phyloP scores from a whole-genome alignment of 2,888 invertebrate species.

The Pelosia muscerda region DNA sequence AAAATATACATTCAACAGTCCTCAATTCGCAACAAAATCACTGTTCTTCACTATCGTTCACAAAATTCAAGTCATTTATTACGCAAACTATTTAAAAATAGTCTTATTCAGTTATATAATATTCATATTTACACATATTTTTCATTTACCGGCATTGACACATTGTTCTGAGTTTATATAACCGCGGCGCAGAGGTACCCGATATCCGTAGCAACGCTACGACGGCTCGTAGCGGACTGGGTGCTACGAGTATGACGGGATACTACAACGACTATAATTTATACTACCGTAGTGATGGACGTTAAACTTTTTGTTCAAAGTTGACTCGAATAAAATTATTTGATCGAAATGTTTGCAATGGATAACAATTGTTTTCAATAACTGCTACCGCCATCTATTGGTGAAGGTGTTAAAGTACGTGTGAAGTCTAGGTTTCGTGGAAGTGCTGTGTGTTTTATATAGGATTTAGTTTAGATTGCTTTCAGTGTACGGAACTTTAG shows the following conservation, averaged over 20 bases:
- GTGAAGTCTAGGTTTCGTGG: constrained; percentile 20
- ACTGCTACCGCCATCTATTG: constrained; percentile 61
- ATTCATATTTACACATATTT: constrained; percentile 42
- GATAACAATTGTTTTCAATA: constrained; percentile 21
- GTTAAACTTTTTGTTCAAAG: constrained; percentile 32
- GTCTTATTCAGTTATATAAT: constrained; percentile 16
- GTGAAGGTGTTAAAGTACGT: constrained; percentile 26
- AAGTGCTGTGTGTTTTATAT: constrained; percentile 18
- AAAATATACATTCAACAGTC: constrained; percentile 25
- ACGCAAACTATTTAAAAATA: constrained; percentile 27
- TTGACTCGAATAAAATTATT: constrained; percentile 29
- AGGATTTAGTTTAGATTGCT: constrained; percentile 26
- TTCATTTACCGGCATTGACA: constrained; percentile 50
- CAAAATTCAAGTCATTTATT: constrained; percentile 22
- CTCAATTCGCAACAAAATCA: constrained; percentile 29
- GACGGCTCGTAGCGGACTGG: constrained; percentile 68
- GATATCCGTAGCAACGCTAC: constrained; percentile 63
- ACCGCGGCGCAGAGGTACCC: constrained; percentile 51
- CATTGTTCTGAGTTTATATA: constrained; percentile 47
- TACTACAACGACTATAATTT: constrained; percentile 23
- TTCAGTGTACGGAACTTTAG: constrained; percentile 28
- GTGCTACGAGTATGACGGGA: constrained; percentile 33
- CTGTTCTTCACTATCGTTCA: constrained; percentile 34
- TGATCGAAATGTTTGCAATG: constrained; percentile 16
- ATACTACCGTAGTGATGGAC: constrained; percentile 28